Conservation (phyloP, 2,113 vertebrate genomes). For the Silurus glanis region DNA sequence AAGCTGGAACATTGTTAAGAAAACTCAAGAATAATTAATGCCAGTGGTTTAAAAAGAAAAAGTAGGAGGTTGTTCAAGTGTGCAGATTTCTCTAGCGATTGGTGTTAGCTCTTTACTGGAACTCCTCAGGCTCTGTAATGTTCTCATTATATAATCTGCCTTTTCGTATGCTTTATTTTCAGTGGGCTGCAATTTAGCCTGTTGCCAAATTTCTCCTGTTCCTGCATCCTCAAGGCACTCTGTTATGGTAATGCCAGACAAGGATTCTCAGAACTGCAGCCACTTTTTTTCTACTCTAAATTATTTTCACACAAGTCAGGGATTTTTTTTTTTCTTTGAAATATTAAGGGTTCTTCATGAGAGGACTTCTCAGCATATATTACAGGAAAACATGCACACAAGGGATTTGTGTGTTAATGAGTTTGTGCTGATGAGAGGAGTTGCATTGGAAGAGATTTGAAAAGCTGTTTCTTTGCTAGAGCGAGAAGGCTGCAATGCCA, state of each 20-base stretch:
- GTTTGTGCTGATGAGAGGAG: slow-evolving; percentile 33
- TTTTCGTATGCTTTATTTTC: slow-evolving; percentile 40
- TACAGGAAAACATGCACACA: slow-evolving; percentile 16
- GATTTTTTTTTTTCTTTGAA: slow-evolving; percentile 29
- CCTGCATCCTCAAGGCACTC: not conserved
- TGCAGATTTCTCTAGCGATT: slow-evolving; percentile 35
- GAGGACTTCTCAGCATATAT: slow-evolving; percentile 23
- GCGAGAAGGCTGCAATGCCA: not conserved
- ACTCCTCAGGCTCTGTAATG: slow-evolving; percentile 34
- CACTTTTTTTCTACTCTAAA: slow-evolving; percentile 16
- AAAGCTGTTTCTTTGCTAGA: slow-evolving; percentile 26
- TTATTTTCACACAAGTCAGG: slow-evolving; percentile 31
- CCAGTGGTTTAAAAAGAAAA: slow-evolving; percentile 30
- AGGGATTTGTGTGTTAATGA: slow-evolving; percentile 37
- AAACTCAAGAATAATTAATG: slow-evolving; percentile 49
- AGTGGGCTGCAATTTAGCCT: not conserved
- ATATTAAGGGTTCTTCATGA: not conserved
- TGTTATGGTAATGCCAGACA: not conserved
- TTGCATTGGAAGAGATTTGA: slow-evolving; percentile 29
- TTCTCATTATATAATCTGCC: slow-evolving; percentile 55
- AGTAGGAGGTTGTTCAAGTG: slow-evolving; percentile 42
- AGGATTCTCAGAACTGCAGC: not conserved
- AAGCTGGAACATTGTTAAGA: slow-evolving; percentile 27
- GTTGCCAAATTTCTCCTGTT: slow-evolving; percentile 11
- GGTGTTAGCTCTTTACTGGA: slow-evolving; percentile 31